Evolutionary conservation across 1,140 invertebrate genomes (phyloP).

Genomic region (Tribolium castaneum): DNA sequence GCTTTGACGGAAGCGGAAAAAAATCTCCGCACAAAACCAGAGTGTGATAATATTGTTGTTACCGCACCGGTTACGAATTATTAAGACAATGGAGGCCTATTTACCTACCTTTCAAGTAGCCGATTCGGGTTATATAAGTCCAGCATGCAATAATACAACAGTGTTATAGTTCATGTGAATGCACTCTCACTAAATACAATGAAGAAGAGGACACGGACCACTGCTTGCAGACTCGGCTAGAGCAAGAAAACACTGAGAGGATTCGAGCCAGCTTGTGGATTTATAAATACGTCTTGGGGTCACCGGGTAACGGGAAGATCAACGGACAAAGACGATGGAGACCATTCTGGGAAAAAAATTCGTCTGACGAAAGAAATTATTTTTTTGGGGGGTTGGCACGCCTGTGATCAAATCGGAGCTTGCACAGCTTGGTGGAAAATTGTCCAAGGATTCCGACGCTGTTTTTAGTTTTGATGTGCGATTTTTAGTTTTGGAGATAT

Average conservation of each 20-base stretch:
- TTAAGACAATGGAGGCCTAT: conserved; percentile 8
- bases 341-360: too few relatives aligned
- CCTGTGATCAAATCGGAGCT: too few relatives aligned
- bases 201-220: conserved; percentile 13
- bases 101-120: conserved; percentile 1
- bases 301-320: conserved; percentile 39
- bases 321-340: too few relatives aligned
- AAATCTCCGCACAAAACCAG: too few relatives aligned
- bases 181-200: conserved; percentile 20
- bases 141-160: conserved; percentile 13
- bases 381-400: too few relatives aligned
- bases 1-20: too few relatives aligned
- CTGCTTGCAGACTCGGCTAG: neutral
- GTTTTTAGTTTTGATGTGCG: too few relatives aligned
- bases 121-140: conserved; percentile 24
- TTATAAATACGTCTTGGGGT: conserved; percentile 38
- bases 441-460: too few relatives aligned
- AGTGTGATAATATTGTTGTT: too few relatives aligned
- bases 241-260: conserved; percentile 29
- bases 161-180: conserved; percentile 30
- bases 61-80: neutral
- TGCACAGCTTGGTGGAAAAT: too few relatives aligned
- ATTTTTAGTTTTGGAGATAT: too few relatives aligned
- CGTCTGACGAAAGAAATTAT: too few relatives aligned
- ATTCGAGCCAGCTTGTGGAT: conserved; percentile 8